Conservation (phyloP, 2,113 vertebrate genomes). For the Heterotis niloticus region DNA sequence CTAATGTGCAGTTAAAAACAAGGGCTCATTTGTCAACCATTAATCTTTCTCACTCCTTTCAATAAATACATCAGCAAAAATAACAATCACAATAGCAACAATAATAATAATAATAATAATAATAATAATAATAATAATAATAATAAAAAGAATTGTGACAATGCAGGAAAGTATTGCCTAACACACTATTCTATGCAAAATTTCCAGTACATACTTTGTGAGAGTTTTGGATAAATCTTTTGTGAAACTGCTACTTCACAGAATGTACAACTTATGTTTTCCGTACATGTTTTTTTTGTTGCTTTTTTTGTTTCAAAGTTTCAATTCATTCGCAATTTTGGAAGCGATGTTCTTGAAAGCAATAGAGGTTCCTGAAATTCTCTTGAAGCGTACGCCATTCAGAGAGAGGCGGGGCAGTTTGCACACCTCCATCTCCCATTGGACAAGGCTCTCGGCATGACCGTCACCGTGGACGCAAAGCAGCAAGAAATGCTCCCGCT, state of each 20-base stretch:
- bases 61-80: conserved; percentile 34
- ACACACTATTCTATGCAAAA: conserved; percentile 72
- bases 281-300: conserved; percentile 43
- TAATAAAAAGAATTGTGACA: conserved; percentile 78
- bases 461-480: conserved; percentile 89
- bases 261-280: conserved; percentile 67
- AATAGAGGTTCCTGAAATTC: conserved; percentile 97
- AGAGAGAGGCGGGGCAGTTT: conserved; percentile 96
- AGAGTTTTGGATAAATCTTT: conserved; percentile 63
- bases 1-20: conserved; percentile 77
- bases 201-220: conserved; percentile 64
- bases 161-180: conserved; percentile 84
- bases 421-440: conserved; percentile 99
- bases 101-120: conserved; percentile 46
- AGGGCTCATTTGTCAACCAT: conserved; percentile 43
- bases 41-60: conserved; percentile 53
- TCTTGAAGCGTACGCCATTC: conserved; percentile 95
- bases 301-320: conserved; percentile 65
- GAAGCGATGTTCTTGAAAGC: conserved; percentile 95
- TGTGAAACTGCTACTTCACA: conserved; percentile 65
- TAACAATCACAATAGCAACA: conserved; percentile 66
- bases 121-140: conserved; percentile 70
- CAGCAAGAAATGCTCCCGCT: conserved; percentile 75
- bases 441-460: conserved; percentile 83
- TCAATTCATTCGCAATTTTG: conserved; percentile 86